Base-by-base conservation (phyloP, 1,140 invertebrate species). In the Hestina assimilis region DNA sequence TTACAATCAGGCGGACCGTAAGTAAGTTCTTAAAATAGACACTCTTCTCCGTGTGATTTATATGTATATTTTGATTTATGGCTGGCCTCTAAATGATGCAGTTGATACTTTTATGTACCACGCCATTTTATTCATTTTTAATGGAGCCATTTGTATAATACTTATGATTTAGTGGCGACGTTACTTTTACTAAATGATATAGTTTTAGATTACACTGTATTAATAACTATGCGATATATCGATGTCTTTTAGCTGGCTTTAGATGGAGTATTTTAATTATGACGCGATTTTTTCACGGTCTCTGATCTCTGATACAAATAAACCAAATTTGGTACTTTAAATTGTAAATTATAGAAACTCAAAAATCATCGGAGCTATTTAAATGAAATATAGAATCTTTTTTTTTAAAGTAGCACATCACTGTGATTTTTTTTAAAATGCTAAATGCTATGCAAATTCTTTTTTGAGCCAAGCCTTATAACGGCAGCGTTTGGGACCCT, bases 31-130 rank as follows among this genome's bases (percentile, higher is more conserved):
- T 21, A 33, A 55, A 46, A 55, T 55, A 46, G 23, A 33, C 3
- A 7, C 23, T 14, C 14, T 8, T 14, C 33, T 0, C 12, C 5
- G 14, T 47, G 40, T 56, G 53, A 56, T 56, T 56, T 56, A 56
- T 29, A 38, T 14, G 26, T 21, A 9, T 19, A 43, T 26, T 43
- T 42, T 56, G 57, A 53, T 58, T 60, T 57, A 64, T 17, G 9
- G 38, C 28, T 48, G 21, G n/a, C 9, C 47, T 35, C 38, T 55
- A 63, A 67, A 67, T 48, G 57, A 50, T 57, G 56, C 38, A 52
- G 53, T 54, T 58, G 65, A 67, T 63, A 53, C 26, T 57, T 67
- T 67, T 67, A 67, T 59, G 57, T 29, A 33, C 38, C 8, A 35
- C 59, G 19, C 46, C 17, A 24, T 42, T 47, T 54, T 41, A 29